A percentile compares a stretch with the other conserved stretches of the same genome.
phyloP scores from a whole-genome alignment of 2,113 vertebrate genomes.

The Oxygymnocypris stewartii region DNA sequence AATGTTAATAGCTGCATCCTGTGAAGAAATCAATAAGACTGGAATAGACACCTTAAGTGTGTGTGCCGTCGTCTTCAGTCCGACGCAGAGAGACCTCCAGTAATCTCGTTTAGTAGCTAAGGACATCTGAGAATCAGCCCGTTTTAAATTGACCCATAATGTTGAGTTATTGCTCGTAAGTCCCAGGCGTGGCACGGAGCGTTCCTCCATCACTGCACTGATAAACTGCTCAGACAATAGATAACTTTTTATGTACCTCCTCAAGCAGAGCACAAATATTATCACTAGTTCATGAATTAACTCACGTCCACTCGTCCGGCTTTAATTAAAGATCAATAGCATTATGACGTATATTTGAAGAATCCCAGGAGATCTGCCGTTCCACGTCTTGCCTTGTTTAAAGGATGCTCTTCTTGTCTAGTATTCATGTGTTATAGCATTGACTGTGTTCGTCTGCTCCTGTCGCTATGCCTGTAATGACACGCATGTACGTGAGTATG shows the following conservation, averaged over 20 bases:
- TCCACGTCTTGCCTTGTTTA: not conserved
- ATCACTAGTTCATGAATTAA: conserved; percentile 84
- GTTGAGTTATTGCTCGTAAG: conserved; percentile 77
- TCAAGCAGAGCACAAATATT: conserved; percentile 83
- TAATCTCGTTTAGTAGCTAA: conserved; percentile 28
- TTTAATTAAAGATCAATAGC: conserved; percentile 85
- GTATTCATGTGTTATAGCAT: not conserved
- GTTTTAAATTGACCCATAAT: conserved; percentile 77
- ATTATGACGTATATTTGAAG: conserved; percentile 75
- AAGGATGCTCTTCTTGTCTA: not conserved
- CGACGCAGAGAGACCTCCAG: not conserved
- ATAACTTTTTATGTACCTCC: conserved; percentile 83
- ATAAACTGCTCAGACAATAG: conserved; percentile 81
- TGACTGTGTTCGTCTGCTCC: not conserved
- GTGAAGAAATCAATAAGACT: conserved; percentile 81
- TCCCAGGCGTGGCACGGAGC: conserved; percentile 59
- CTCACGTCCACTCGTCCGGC: conserved; percentile 72
- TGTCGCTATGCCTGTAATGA: not conserved
- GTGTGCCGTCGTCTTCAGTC: not conserved
- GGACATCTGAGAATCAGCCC: conserved; percentile 53
- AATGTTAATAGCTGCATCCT: conserved; percentile 80
- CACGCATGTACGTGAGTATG: not conserved
- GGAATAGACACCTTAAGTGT: conserved; percentile 66
- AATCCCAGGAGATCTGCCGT: not conserved
- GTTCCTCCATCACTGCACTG: conserved; percentile 70